Evolutionary conservation across 23 tunicate species (phyloP), one percentile per base, ranked within the genome.

Genomic region (Trididemnum miniatum): DNA sequence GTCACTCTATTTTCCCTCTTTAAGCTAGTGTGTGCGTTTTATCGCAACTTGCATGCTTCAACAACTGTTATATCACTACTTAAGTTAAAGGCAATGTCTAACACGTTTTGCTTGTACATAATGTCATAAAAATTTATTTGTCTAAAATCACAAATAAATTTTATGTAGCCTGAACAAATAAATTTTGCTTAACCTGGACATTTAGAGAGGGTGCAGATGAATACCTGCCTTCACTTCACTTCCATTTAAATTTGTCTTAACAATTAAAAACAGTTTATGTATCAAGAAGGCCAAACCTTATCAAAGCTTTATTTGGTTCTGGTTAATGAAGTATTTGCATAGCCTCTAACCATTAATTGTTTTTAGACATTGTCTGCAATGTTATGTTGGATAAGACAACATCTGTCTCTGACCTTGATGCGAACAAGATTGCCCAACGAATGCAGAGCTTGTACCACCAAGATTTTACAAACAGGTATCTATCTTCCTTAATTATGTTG

Each of bases 401-500:
- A 18, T 64, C 86, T 27, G 77, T 36, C 33, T 51, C 72, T 24
- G 50, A 79, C 29, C 62, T 83, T 18, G 79, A 81, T 35, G 60
- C 77, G 15, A 35, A 40, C 1, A 66, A 89, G 40, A 74, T 89
- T 35, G 80, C 87, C 0, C 65, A 79, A 15, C 75, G 95, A 32
- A 65, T 89, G 75, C 67, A 79, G 28, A 71, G 65, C 18, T 57
- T 89, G 9, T 84, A 89, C 72, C 88, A 89, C 62, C 52, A 71
- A 34, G 88, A 89, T 72, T 89, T 89, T 79, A 77, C 84, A 9
- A 40, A 83, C 77, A 51, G 88, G 95, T 89, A 49, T 34, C 23
- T 35, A 7, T n/a, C n/a, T n/a, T n/a, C n/a, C n/a, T n/a, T n/a
- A n/a, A n/a, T n/a, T n/a, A n/a, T n/a, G n/a, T n/a, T n/a, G n/a